phyloP scores from a whole-genome alignment of 2,797 vertebrate genomes.

The Dromococcyx pavoninus region DNA sequence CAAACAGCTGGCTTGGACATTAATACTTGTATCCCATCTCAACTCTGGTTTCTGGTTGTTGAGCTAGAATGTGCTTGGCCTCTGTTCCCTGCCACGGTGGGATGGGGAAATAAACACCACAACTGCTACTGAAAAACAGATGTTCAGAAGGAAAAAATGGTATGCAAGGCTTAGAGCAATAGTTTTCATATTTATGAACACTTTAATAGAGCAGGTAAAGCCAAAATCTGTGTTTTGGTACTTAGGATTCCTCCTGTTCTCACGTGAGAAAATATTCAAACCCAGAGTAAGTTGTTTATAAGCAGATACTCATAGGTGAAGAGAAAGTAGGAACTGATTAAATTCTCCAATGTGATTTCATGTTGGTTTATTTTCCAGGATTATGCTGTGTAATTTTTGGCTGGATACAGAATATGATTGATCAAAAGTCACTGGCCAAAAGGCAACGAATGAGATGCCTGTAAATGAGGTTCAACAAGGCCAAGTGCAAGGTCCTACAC shows the following conservation, averaged over 20 bases:
- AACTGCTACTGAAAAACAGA: background rate
- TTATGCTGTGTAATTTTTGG: background rate
- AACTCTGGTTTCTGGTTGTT: background rate
- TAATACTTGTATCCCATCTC: fast-evolving
- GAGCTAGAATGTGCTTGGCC: background rate
- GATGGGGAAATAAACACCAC: background rate
- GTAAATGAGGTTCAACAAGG: too few relatives aligned
- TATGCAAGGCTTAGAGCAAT: background rate
- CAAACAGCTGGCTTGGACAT: background rate
- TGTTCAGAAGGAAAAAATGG: background rate
- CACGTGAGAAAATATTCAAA: background rate
- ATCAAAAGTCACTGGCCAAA: background rate
- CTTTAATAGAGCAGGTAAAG: background rate
- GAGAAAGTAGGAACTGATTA: fast-evolving
- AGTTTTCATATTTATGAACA: background rate
- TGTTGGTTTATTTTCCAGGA: background rate
- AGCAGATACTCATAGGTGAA: background rate
- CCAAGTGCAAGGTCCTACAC: too few relatives aligned
- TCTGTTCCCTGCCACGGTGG: background rate
- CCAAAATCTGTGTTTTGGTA: background rate
- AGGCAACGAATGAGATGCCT: background rate
- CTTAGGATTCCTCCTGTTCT: background rate
- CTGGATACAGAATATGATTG: background rate
- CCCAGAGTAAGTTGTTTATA: background rate
- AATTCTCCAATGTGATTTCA: fast-evolving